These are phyloP conservation scores for Drosophila seguyi DNA, from an alignment of 1,140 invertebrate species.

Conservation along the genomic window DNA sequence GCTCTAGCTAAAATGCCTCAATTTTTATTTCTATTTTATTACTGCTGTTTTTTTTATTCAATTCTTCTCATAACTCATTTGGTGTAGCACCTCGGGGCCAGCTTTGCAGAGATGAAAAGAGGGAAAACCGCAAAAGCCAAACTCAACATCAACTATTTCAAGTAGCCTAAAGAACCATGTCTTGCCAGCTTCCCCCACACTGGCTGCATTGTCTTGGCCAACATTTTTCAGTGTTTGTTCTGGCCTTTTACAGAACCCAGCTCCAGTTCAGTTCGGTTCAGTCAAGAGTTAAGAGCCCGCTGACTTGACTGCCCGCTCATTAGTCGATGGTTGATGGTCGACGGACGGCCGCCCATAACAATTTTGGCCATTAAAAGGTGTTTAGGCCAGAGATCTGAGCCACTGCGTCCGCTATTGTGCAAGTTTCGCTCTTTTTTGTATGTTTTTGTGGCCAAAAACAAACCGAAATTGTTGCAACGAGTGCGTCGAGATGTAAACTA, in stretches of 20 bases:
- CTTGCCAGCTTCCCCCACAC: conserved; percentile 9
- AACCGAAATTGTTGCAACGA: conserved; percentile 67
- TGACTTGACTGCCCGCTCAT: conserved; percentile 67
- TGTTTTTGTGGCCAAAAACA: conserved; percentile 44
- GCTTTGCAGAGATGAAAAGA: conserved; percentile 56
- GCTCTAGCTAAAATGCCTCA: conserved; percentile 57
- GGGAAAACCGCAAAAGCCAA: conserved; percentile 58
- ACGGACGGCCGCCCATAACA: conserved; percentile 39
- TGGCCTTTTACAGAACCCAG: conserved; percentile 70
- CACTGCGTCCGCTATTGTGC: conserved; percentile 75
- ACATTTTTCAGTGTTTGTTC: conserved; percentile 63
- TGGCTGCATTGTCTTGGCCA: conserved; percentile 49
- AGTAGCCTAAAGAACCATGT: conserved; percentile 54
- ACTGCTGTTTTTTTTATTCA: conserved; percentile 31
- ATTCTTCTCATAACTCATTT: conserved; percentile 77
- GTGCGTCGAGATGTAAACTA: conserved; percentile 73
- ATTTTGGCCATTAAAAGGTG: conserved; percentile 72
- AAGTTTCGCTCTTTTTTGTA: conserved; percentile 54
- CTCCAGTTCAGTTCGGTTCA: conserved; percentile 33
- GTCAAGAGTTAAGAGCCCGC: conserved; percentile 34
- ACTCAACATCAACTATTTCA: conserved; percentile 69
- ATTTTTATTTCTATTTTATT: conserved; percentile 29
- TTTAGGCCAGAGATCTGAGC: conserved; percentile 64
- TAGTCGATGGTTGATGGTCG: conserved; percentile 58
- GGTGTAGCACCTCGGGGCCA: conserved; percentile 58